These are phyloP conservation scores for Plebejus melissa DNA, from an alignment of 2,888 invertebrate species.

Conservation along the genomic window DNA sequence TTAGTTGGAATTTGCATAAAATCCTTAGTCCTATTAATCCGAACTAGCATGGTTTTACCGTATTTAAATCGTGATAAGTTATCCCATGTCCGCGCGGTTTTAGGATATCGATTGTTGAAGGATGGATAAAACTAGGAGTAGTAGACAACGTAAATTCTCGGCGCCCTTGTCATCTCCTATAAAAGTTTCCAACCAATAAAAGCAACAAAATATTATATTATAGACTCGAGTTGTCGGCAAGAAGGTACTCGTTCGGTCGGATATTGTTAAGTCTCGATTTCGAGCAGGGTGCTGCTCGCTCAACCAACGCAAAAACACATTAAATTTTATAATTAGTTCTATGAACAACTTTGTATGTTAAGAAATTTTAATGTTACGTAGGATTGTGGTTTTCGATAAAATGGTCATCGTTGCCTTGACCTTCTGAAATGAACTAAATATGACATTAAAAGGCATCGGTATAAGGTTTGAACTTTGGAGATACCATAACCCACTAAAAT, in stretches of 20 bases:
- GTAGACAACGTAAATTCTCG: too few relatives aligned
- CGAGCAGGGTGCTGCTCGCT: background rate
- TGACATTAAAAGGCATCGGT: background rate
- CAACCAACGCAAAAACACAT: constrained; percentile 7
- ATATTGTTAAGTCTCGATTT: background rate
- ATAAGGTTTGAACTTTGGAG: background rate
- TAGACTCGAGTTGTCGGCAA: background rate
- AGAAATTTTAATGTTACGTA: background rate
- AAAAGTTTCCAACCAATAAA: background rate
- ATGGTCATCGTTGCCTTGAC: background rate
- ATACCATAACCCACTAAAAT: background rate
- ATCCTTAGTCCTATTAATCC: too few relatives aligned
- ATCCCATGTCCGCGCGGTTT: too few relatives aligned
- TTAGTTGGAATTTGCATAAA: too few relatives aligned
- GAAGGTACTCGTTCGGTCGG: background rate
- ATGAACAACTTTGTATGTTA: background rate
- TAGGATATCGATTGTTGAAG: too few relatives aligned
- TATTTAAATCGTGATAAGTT: too few relatives aligned
- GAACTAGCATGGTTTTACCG: too few relatives aligned
- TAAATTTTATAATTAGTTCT: constrained; percentile 16
- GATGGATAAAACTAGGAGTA: too few relatives aligned
- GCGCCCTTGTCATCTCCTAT: too few relatives aligned
- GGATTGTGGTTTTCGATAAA: background rate
- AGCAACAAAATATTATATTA: background rate
- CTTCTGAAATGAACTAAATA: background rate